Evolutionary conservation across 2,888 invertebrate species (phyloP).

Genomic region (Leptopilina syphax): DNA sequence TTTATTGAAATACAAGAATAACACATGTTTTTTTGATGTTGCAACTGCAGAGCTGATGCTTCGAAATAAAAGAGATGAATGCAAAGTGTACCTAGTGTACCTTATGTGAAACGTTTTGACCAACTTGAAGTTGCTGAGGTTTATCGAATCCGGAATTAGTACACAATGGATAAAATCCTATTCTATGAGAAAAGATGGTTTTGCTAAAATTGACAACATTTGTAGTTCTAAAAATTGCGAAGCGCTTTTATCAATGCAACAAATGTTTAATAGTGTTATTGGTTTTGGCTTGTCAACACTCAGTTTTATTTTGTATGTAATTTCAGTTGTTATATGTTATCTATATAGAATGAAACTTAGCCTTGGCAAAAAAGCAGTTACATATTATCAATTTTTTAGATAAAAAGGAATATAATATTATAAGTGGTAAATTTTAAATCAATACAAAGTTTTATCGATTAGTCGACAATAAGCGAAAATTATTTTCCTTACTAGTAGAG

Average conservation of each 20-base stretch:
- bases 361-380: no score
- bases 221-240: neutral
- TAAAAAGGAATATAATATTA: no score
- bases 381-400: no score
- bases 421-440: no score
- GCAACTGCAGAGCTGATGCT: neutral
- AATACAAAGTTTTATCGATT: no score
- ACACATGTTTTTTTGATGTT: neutral
- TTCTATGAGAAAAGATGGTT: neutral
- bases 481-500: no score
- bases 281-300: neutral
- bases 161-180: neutral
- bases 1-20: neutral
- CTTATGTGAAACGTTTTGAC: neutral
- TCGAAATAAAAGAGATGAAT: neutral
- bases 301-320: neutral
- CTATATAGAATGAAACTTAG: no score
- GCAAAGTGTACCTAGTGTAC: neutral
- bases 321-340: no score
- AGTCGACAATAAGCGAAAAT: no score
- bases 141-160: neutral
- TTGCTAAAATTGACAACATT: neutral
- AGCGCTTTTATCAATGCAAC: no score
- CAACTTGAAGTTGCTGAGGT: neutral
- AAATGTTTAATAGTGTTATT: no score